Evolutionary conservation across 2,113 vertebrate species (phyloP), one percentile per base, ranked within the genome.

Genomic region (Campylorhamphus procurvoides): DNA sequence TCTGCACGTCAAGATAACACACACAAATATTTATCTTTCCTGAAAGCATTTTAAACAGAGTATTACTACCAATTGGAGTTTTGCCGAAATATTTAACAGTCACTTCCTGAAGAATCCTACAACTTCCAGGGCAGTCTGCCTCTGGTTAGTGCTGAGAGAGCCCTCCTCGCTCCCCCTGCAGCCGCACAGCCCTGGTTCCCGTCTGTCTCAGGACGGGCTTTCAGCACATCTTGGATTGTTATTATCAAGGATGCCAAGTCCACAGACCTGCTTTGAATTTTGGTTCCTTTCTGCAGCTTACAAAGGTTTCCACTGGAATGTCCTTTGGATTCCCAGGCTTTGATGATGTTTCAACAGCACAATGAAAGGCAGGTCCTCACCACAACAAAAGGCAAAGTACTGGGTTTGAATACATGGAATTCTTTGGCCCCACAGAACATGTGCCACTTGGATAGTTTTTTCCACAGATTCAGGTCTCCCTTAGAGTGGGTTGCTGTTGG

Each of bases 341-440:
- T 97, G 97, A 95, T 95, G 96, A 81, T 84, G 87, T 93, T 96
- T 96, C 96, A 94, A 84, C n/a, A 97, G 90, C n/a, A 84, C 89
- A 87, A 44, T 44, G 87, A 96, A 96, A 96, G 95, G 93, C 97
- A 97, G 91, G 90, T 96, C 93, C 95, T 68, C 46, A 3, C 94
- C 95, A 81, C 96, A 94, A 93, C 94, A 96, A 93, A 96, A 89
- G 94, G 81, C 91, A 90, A 95, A 92, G 97, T 75, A 33, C 67
- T 18, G 37, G 31, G 14, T 31, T 76, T 78, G 84, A 91, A 89
- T 59, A 90, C 96, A 89, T 8, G 56, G 96, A 93, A 96, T 95
- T 97, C 96, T 95, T 92, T 87, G 86, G 94, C 79, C 74, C 72
- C 60, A 16, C n/a, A 18, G 86, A 89, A 89, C 69, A 1, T 29